A percentile compares a stretch with the other conserved stretches of the same genome.
phyloP scores from a whole-genome alignment of 1,140 invertebrate genomes.

The Hypsibius dujardini region DNA sequence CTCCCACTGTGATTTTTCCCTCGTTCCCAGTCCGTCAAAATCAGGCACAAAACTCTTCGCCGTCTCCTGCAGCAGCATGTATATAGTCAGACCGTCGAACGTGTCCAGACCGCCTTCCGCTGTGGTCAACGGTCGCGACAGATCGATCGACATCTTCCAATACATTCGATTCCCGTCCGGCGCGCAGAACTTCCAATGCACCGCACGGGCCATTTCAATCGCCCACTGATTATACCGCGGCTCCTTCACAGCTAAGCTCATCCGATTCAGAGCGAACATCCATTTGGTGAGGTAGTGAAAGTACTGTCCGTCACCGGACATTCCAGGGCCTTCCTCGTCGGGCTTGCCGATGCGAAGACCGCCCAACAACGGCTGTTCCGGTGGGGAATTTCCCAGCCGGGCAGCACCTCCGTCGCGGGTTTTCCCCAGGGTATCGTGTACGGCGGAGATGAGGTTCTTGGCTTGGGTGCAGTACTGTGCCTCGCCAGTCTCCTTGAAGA shows the following conservation, averaged over 20 bases:
- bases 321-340: not conserved
- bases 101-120: not conserved
- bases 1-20: too few relatives aligned
- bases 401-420: not conserved
- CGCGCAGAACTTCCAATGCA: slow-evolving; percentile 20
- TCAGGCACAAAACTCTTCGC: not conserved
- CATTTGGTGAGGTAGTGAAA: slow-evolving; percentile 24
- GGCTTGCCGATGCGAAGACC: slow-evolving; percentile 12
- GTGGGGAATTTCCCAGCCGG: too few relatives aligned
- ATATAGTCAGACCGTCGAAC: not conserved
- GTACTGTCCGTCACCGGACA: slow-evolving; percentile 22
- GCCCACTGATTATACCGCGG: slow-evolving; percentile 20
- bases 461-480: not conserved
- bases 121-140: slow-evolving; percentile 17
- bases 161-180: slow-evolving; percentile 16
- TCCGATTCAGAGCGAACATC: slow-evolving; percentile 21
- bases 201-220: slow-evolving; percentile 18
- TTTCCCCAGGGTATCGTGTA: not conserved
- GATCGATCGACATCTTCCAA: slow-evolving; percentile 23
- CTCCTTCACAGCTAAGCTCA: slow-evolving; percentile 15
- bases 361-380: not conserved
- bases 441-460: not conserved
- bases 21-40: too few relatives aligned
- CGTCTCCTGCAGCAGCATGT: slow-evolving; percentile 2
- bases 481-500: not conserved